Evolutionary conservation across 2,113 vertebrate genomes (phyloP).

Genomic region (Acrocephalus arundinaceus): DNA sequence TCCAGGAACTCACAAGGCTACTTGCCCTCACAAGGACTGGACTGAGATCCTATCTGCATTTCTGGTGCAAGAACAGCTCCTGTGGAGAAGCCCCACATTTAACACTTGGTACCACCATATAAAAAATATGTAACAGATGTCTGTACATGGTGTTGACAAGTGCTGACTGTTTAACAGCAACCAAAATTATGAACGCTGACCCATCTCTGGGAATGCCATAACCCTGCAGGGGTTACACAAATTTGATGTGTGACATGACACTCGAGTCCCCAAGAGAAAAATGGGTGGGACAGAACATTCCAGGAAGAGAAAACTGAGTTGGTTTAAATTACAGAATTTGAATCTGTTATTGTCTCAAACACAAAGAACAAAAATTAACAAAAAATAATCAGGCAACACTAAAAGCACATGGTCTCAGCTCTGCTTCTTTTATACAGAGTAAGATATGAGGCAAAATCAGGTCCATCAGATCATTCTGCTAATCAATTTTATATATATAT

Average conservation of each 20-base stretch:
- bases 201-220: conserved; percentile 11
- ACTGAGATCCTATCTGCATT: background rate
- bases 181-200: background rate
- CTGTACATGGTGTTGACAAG: background rate
- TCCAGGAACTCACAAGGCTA: background rate
- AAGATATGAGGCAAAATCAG: background rate
- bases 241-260: background rate
- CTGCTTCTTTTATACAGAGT: background rate
- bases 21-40: background rate
- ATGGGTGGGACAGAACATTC: conserved; percentile 1
- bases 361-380: background rate
- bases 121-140: background rate
- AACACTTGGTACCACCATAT: background rate
- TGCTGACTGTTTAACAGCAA: background rate
- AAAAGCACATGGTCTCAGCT: background rate
- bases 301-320: background rate
- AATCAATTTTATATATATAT: background rate
- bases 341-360: background rate
- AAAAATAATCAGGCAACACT: background rate
- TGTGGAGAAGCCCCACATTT: background rate
- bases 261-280: background rate
- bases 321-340: background rate
- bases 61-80: background rate
- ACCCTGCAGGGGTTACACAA: background rate
- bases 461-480: background rate